These are phyloP conservation scores for Chloropsis cyanopogon DNA, from an alignment of 2,113 vertebrate genomes.

Conservation along the genomic window DNA sequence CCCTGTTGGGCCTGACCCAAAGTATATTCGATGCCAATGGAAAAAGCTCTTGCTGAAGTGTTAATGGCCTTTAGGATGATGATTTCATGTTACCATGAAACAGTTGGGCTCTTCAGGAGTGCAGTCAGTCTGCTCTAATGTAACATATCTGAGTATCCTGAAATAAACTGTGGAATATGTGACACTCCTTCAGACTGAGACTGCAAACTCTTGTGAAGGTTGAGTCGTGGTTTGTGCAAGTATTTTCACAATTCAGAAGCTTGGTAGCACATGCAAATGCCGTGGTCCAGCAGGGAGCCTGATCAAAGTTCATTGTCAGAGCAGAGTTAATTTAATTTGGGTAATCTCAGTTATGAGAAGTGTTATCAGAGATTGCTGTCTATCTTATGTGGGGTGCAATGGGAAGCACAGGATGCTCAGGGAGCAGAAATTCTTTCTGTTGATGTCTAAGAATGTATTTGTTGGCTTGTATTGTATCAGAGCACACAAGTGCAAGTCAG, in stretches of 20 bases:
- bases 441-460: background rate
- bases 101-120: background rate
- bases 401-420: background rate
- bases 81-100: background rate
- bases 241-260: background rate
- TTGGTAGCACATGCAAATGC: background rate
- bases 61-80: background rate
- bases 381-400: background rate
- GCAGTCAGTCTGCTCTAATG: background rate
- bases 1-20: background rate
- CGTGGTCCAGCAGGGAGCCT: background rate
- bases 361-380: background rate
- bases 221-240: background rate
- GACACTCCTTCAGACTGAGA: background rate
- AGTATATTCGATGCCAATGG: background rate
- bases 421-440: background rate
- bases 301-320: background rate
- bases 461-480: background rate
- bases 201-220: background rate
- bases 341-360: background rate
- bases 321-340: background rate
- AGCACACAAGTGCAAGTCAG: background rate
- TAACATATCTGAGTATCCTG: fast-evolving
- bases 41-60: background rate
- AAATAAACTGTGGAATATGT: background rate